Percentiles rank a stretch among this genome's conserved stretches.
Evolutionary conservation across 2,888 invertebrate genomes (phyloP).

Genomic region (Meghimatium bilineatum): DNA sequence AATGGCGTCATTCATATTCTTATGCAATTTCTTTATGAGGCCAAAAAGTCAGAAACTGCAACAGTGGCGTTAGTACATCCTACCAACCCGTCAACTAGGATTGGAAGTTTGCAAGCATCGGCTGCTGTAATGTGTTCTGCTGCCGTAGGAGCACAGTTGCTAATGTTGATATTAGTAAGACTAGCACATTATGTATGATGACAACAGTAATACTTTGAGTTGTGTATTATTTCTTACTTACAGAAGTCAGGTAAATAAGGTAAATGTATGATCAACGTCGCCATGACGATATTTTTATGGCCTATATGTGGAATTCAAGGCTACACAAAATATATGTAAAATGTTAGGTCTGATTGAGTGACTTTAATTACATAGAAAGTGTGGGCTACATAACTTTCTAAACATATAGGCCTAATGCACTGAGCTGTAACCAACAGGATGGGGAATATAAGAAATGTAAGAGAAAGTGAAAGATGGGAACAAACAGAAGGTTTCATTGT

Average conservation of each 20-base stretch:
- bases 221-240: neutral
- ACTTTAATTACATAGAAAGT: too few relatives aligned
- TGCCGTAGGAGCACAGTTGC: neutral
- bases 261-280: neutral
- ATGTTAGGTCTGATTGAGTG: neutral
- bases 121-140: neutral
- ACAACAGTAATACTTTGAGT: neutral
- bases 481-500: too few relatives aligned
- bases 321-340: neutral
- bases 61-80: constrained; percentile 2
- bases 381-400: too few relatives aligned
- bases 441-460: too few relatives aligned
- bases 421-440: too few relatives aligned
- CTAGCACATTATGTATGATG: neutral
- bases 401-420: too few relatives aligned
- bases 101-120: neutral
- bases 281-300: neutral
- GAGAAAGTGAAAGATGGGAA: too few relatives aligned
- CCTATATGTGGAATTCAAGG: neutral
- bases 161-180: neutral
- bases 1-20: constrained; percentile 70
- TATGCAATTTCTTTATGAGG: constrained; percentile 60
- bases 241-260: neutral
- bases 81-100: constrained; percentile 8
- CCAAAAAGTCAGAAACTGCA: constrained; percentile 30